Base-by-base conservation (phyloP, 2,888 invertebrate genomes). In the Pyrrhosoma nymphula region DNA sequence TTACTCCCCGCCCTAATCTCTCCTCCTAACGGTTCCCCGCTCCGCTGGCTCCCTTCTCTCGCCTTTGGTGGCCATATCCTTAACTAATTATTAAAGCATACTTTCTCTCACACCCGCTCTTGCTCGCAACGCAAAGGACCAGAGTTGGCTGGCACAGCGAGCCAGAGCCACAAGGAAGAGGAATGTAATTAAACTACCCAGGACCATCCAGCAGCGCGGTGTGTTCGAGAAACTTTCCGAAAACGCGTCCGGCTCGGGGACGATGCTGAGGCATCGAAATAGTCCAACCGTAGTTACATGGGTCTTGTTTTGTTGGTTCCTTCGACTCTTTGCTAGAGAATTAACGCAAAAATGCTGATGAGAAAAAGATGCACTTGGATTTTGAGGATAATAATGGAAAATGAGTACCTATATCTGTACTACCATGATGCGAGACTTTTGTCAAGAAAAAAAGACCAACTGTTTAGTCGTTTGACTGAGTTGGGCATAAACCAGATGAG, bases 71-170 rank as follows among this genome's bases (percentile, higher is more conserved):
- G 12, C 20, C 56, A 6, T 35, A 30, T 91, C 35, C 60, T 60
- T 60, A 30, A 55, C 56, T 20, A 90, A 30, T 60, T 89, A 89
- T 89, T 55, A 47, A 89, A 89, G 89, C 89, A 35, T 47, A 55
- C 89, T 55, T 89, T 55, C 89, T 56, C 89, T 56, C 55, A 12
- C 35, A 23, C 47, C 10, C 55, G 82, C 0, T 10, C 10, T 14
- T 3, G 60, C 60, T 60, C 12, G 30, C 30, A 82, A 82, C 35
- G 30, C 69, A 69, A 60, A 60, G 16, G 60, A 60, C 16, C 20
- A 4, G 26, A 69, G 69, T 69, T 26, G 69, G 18, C 18, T 20
- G 16, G 18, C 23, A 26, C 26, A n/a, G 69, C 8, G 23, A 8
- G 18, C 63, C 63, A 63, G 4, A 63, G 12, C 63, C 63, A 18